phyloP scores from a whole-genome alignment of 2,888 invertebrate genomes.

The Macrophya alboannulata region DNA sequence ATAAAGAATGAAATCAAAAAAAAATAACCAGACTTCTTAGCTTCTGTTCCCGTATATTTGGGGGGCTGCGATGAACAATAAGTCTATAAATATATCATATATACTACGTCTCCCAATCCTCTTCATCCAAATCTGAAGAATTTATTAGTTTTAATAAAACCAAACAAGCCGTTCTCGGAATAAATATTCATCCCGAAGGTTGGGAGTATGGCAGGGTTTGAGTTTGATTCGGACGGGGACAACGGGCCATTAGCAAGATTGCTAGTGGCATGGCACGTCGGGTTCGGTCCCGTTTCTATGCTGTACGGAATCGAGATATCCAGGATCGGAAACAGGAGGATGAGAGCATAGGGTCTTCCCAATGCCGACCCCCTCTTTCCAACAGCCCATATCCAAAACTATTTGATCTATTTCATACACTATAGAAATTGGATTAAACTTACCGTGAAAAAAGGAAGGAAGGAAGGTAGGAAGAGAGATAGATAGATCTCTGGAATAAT shows the following conservation, averaged over 20 bases:
- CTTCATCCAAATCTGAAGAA: conserved; percentile 43
- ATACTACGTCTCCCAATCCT: too few species aligned
- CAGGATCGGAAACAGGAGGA: not conserved
- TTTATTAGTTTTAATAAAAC: conserved; percentile 78
- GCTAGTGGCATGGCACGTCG: conserved; percentile 66
- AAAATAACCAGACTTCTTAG: not conserved
- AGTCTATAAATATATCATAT: too few species aligned
- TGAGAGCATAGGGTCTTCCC: not conserved
- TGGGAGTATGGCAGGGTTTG: conserved; percentile 57
- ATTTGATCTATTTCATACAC: conserved; percentile 60
- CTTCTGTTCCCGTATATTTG: too few species aligned
- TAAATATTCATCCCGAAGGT: conserved; percentile 70
- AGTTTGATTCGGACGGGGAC: conserved; percentile 68
- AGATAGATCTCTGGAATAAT: not conserved
- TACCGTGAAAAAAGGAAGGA: conserved; percentile 14
- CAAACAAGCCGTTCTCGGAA: conserved; percentile 70
- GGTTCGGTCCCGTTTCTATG: not conserved
- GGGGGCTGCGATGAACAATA: too few species aligned
- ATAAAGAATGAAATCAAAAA: not conserved
- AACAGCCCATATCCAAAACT: conserved; percentile 60
- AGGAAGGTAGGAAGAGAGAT: not conserved
- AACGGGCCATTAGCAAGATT: conserved; percentile 77
- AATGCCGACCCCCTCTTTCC: not conserved
- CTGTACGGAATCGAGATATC: conserved; percentile 15
- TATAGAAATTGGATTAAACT: conserved; percentile 60